Conservation (phyloP, 2,113 vertebrate species). For the Neogale vison region DNA sequence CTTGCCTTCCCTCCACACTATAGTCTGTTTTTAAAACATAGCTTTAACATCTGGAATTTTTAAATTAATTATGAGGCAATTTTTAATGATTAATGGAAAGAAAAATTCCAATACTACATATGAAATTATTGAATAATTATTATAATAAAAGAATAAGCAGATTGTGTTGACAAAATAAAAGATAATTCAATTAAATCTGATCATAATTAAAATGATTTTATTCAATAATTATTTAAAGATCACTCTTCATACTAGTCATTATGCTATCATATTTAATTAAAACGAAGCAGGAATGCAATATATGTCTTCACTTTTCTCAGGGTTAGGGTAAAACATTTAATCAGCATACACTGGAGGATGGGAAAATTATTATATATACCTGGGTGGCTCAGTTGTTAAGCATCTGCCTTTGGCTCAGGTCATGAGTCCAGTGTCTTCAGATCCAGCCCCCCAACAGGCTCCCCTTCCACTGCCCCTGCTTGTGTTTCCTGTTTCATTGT, state of each 20-base stretch:
- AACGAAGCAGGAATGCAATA: not conserved
- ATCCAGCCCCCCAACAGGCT: no score
- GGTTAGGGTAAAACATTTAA: not conserved
- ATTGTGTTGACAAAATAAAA: not conserved
- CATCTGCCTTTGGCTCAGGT: no score
- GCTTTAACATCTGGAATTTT: not conserved
- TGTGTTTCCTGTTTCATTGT: no score
- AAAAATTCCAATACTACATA: not conserved
- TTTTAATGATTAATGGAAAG: not conserved
- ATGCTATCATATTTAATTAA: not conserved
- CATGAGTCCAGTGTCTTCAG: no score
- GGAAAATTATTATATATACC: not conserved
- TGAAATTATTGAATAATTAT: not conserved
- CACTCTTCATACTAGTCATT: not conserved
- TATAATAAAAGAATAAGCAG: not conserved
- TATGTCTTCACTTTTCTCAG: not conserved
- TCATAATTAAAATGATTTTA: not conserved
- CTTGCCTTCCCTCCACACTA: no score
- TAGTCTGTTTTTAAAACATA: not conserved
- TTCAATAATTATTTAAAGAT: not conserved
- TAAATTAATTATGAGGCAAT: not conserved
- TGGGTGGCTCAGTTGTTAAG: no score
- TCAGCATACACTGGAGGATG: not conserved
- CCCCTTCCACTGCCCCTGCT: no score
- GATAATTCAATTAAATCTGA: not conserved